These are phyloP conservation scores for Iselma pallidipennis DNA, from an alignment of 2,888 invertebrate genomes.

Conservation along the genomic window DNA sequence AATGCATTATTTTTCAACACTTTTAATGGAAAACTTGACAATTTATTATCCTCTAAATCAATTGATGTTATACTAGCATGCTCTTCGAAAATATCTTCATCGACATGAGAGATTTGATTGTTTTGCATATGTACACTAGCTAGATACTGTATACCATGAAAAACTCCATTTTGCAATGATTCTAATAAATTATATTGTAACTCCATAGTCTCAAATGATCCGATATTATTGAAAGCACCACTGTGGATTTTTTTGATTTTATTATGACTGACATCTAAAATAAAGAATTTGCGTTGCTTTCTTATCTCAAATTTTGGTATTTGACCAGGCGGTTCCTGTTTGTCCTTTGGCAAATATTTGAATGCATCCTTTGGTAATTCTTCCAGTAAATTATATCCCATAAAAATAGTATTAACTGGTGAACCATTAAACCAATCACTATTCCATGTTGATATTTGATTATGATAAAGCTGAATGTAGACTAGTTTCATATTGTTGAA, in stretches of 20 bases:
- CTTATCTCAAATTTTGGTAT: too few relatives aligned
- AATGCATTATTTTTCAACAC: not conserved
- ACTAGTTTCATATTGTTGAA: slow-evolving; percentile 7
- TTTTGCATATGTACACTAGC: not conserved
- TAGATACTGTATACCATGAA: not conserved
- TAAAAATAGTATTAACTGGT: slow-evolving; percentile 16
- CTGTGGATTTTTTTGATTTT: not conserved
- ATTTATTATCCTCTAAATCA: not conserved
- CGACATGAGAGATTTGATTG: not conserved
- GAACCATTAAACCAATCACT: slow-evolving; percentile 36
- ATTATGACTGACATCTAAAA: not conserved
- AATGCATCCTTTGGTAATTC: slow-evolving; percentile 34
- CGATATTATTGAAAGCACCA: not conserved
- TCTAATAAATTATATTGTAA: not conserved
- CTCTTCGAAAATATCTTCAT: not conserved
- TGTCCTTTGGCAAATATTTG: not conserved
- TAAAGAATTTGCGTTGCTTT: not conserved
- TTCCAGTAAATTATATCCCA: slow-evolving; percentile 8
- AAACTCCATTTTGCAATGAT: not conserved
- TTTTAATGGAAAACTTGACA: not conserved
- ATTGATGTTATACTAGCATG: not conserved
- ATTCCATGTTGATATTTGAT: slow-evolving; percentile 34
- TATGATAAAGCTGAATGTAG: slow-evolving; percentile 32
- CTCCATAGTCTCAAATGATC: not conserved
- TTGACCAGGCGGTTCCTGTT: too few relatives aligned